Evolutionary conservation across 2,888 invertebrate genomes (phyloP).

Genomic region (Leucophora obtusa): DNA sequence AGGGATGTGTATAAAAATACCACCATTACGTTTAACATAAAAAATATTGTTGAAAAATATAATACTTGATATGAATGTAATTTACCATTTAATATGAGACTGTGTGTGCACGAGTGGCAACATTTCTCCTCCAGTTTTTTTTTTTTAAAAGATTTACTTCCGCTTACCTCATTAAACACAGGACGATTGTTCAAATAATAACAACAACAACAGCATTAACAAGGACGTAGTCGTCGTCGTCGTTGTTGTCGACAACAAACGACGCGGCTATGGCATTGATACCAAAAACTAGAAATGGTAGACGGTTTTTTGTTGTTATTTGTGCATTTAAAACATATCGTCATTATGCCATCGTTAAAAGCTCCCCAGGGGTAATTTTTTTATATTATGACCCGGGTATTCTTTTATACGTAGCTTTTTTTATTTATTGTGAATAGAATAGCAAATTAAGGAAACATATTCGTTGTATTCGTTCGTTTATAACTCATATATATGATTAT

Average conservation of each 20-base stretch:
- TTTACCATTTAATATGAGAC: slow-evolving; percentile 34
- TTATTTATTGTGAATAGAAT: slow-evolving; percentile 59
- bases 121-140: slow-evolving; percentile 33
- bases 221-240: slow-evolving; percentile 37
- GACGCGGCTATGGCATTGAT: slow-evolving; percentile 35
- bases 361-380: slow-evolving; percentile 71
- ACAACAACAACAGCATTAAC: slow-evolving; percentile 39
- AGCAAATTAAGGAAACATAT: slow-evolving; percentile 62
- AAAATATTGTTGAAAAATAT: neutral
- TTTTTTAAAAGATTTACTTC: slow-evolving; percentile 71
- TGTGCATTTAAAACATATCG: slow-evolving; percentile 64
- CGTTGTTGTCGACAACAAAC: slow-evolving; percentile 20
- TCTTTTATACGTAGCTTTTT: slow-evolving; percentile 46
- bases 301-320: slow-evolving; percentile 41
- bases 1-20: neutral
- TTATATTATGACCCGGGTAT: slow-evolving; percentile 66
- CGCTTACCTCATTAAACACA: slow-evolving; percentile 75
- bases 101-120: slow-evolving; percentile 4
- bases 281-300: slow-evolving; percentile 40
- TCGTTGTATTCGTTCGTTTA: slow-evolving; percentile 19
- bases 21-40: neutral
- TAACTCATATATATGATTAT: neutral
- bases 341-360: slow-evolving; percentile 70
- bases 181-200: slow-evolving; percentile 54
- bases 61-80: slow-evolving; percentile 29